Conservation (phyloP, 2,113 vertebrate genomes). For the Nyctereutes procyonoides region DNA sequence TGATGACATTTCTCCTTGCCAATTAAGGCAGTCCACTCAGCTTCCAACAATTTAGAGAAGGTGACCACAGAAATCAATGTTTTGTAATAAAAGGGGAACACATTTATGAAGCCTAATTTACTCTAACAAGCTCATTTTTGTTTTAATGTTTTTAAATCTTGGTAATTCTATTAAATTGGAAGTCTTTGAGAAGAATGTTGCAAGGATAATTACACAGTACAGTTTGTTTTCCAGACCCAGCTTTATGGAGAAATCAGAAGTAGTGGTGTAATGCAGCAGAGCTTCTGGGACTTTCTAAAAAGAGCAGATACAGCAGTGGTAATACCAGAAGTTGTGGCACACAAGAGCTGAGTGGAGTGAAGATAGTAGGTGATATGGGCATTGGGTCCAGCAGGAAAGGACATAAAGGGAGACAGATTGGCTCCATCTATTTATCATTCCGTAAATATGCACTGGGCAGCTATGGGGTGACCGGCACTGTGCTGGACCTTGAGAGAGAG, state of each 20-base stretch:
- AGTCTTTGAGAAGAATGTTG: slow-evolving; percentile 61
- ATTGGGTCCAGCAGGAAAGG: background rate
- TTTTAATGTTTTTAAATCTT: slow-evolving; percentile 76
- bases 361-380: accelerated
- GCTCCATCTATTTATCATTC: background rate
- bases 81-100: slow-evolving; percentile 72
- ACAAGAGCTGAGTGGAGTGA: background rate
- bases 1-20: slow-evolving; percentile 42
- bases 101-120: slow-evolving; percentile 78
- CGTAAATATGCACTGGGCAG: background rate
- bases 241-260: slow-evolving; percentile 51
- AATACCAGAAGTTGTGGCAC: background rate
- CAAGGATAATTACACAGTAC: slow-evolving; percentile 74
- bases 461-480: background rate
- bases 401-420: background rate
- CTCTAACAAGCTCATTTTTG: slow-evolving; percentile 80
- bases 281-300: background rate
- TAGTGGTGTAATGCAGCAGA: background rate
- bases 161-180: slow-evolving; percentile 73
- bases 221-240: slow-evolving; percentile 55
- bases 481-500: no score
- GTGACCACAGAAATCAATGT: slow-evolving; percentile 72
- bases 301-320: background rate
- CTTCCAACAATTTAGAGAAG: slow-evolving; percentile 63
- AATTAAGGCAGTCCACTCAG: slow-evolving; percentile 58